Evolutionary conservation across 1,140 invertebrate genomes (phyloP), one percentile per base, ranked within the genome.

Genomic region (Cecropterus lyciades): DNA sequence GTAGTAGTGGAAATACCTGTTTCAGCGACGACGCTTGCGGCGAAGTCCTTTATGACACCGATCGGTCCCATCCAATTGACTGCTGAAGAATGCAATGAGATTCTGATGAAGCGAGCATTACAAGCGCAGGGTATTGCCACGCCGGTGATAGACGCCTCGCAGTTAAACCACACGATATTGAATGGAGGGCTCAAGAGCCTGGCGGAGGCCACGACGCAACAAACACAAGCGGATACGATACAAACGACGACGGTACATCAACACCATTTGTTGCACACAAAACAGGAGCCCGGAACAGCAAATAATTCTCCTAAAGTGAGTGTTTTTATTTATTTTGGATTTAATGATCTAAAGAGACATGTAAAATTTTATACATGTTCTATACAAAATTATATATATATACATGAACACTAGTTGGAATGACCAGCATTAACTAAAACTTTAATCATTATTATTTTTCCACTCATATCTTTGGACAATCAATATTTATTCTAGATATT

Each of bases 11-110:
- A 64, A 64, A 64, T 52, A 64, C 60, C 60, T 46, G 56, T 85
- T 78, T 56, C 81, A 86, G 82, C 88, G 65, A 69, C 86, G 56
- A 87, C 87, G 64, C 59, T 92, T 46, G 67, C 87, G 45, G 70
- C 87, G 15, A 92, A 92, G 67, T 85, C 89, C 13, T 92, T 95
- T 74, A 94, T 95, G 93, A 95, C 95, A 69, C 95, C 95, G 3
- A 91, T 96, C 37, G 95, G 95, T 52, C 95, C 95, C 9, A 88
- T 96, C 60, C 95, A 95, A 74, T 90, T 96, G 13, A 96, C 95
- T 0, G 95, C 95, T 10, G 95, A 96, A 85, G 95, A 96, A 93
- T 96, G 95, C 91, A 96, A 96, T 87, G 95, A 96, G 84, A 95
- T 96, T 49, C 85, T 96, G 70, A 95, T 95, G 94, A 95, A 95